A percentile compares a stretch with the other conserved stretches of the same genome.
Evolutionary conservation across 2,888 invertebrate genomes (phyloP).

Genomic region (Stenodera caucasica): DNA sequence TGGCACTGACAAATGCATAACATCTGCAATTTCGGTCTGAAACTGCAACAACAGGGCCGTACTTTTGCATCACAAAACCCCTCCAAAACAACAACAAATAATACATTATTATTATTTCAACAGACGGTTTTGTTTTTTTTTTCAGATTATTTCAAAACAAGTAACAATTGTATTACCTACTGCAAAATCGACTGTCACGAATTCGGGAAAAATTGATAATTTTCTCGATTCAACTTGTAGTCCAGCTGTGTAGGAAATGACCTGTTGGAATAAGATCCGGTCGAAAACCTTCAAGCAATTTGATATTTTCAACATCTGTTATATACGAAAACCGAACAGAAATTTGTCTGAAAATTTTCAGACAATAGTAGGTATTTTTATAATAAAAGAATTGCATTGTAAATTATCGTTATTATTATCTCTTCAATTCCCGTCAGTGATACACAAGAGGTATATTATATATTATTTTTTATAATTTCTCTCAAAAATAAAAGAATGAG

Average conservation of each 20-base stretch:
- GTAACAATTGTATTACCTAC: too few species aligned
- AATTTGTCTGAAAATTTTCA: neutral
- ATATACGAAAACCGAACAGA: conserved; percentile 4
- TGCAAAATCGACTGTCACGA: neutral
- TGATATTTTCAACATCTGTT: conserved; percentile 7
- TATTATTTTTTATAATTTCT: too few species aligned
- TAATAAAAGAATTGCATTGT: neutral
- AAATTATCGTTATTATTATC: neutral
- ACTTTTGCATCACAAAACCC: neutral
- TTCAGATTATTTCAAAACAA: too few species aligned
- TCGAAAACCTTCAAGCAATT: conserved; percentile 4
- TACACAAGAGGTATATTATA: neutral
- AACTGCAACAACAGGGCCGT: neutral
- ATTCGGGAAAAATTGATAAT: neutral
- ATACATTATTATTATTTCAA: too few species aligned
- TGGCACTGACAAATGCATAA: conserved; percentile 14
- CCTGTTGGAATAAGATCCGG: conserved; percentile 6
- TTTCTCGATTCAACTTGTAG: neutral
- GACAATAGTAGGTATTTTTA: neutral
- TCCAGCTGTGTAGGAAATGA: conserved; percentile 7
- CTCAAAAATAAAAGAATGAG: too few species aligned
- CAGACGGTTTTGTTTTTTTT: too few species aligned
- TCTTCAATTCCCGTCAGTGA: neutral
- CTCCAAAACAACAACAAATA: neutral
- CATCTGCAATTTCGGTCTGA: conserved; percentile 15